phyloP scores from a whole-genome alignment of 2,888 invertebrate genomes.

The Calameuta filiformis region DNA sequence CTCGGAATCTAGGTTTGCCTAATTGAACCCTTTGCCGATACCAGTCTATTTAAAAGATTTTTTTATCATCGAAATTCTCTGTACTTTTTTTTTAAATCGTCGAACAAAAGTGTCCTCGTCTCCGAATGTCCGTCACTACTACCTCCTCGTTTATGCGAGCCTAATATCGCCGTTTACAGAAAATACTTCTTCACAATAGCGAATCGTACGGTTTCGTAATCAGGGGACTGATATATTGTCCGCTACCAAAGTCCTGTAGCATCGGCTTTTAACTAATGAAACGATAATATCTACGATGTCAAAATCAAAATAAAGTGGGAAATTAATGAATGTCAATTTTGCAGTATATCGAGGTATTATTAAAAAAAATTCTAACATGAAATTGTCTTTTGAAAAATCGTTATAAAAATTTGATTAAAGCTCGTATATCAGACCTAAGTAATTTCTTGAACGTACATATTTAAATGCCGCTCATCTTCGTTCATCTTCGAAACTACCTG shows the following conservation, averaged over 20 bases:
- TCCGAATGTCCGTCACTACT: constrained; percentile 19
- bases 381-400: not conserved
- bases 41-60: not conserved
- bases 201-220: not conserved
- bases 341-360: not conserved
- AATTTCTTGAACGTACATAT: not conserved
- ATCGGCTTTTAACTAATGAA: not conserved
- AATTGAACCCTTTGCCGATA: not conserved
- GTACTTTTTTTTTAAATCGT: not conserved
- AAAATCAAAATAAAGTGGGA: not conserved
- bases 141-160: constrained; percentile 28
- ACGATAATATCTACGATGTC: not conserved
- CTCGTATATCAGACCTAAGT: not conserved
- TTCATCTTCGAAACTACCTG: not conserved
- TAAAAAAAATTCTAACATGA: not conserved
- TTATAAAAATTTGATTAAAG: not conserved
- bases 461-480: not conserved
- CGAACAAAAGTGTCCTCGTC: not conserved
- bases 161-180: constrained; percentile 35
- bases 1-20: not conserved
- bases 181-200: constrained; percentile 32
- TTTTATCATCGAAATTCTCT: not conserved
- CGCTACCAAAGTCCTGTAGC: not conserved
- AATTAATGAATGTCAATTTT: not conserved
- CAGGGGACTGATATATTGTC: not conserved